A percentile compares a stretch with the other conserved stretches of the same genome.
phyloP scores from a whole-genome alignment of 2,888 invertebrate genomes.

The Harpagoxenus sublaevis region DNA sequence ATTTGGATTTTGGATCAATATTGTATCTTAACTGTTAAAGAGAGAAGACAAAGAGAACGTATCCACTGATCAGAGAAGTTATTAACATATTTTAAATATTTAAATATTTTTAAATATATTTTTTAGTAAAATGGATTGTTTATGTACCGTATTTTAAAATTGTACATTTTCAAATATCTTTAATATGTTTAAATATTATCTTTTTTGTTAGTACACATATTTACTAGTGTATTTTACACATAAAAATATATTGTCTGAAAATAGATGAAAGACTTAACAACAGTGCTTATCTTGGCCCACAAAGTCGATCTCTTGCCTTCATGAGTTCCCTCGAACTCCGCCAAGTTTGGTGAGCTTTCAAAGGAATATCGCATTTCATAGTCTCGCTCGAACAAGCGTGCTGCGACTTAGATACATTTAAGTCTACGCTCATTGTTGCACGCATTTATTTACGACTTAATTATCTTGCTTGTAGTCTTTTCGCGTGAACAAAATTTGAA shows the following conservation, averaged over 20 bases:
- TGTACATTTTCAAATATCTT: background rate
- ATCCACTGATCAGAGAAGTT: background rate
- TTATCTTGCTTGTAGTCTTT: conserved; percentile 15
- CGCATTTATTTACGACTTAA: conserved; percentile 19
- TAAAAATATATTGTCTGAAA: background rate
- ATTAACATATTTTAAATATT: conserved; percentile 20
- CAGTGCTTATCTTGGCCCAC: background rate
- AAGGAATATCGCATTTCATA: conserved; percentile 4
- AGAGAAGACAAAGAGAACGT: background rate
- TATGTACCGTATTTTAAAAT: background rate
- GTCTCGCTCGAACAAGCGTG: background rate
- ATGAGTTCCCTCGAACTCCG: background rate
- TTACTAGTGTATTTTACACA: background rate
- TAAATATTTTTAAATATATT: background rate
- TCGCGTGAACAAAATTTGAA: background rate
- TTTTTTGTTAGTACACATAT: background rate
- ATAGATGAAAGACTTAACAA: background rate
- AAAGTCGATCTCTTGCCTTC: background rate
- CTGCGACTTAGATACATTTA: conserved; percentile 25
- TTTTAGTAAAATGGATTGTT: background rate
- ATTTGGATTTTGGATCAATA: background rate
- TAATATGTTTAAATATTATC: background rate
- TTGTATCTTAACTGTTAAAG: background rate
- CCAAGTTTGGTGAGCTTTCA: background rate
- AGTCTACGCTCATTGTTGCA: conserved; percentile 13